A percentile compares a stretch with the other conserved stretches of the same genome.
These are phyloP conservation scores for Plagodis dolabraria DNA, from an alignment of 2,888 invertebrate genomes.

Conservation along the genomic window DNA sequence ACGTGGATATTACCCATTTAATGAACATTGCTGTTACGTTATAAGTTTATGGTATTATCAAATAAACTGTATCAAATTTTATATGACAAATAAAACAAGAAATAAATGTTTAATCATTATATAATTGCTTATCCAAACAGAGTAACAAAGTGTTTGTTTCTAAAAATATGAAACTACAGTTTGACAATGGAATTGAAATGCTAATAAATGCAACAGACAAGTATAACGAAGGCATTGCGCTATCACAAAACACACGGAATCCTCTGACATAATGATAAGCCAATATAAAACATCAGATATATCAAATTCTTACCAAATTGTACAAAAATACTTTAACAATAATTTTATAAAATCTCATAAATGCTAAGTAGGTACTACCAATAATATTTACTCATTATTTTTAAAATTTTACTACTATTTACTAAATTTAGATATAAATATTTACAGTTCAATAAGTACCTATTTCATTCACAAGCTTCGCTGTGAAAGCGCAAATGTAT, in stretches of 20 bases:
- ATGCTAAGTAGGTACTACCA: conserved; percentile 80
- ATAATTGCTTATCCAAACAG: conserved; percentile 83
- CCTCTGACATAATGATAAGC: conserved; percentile 65
- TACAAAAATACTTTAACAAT: conserved; percentile 77
- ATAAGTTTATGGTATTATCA: too few relatives aligned
- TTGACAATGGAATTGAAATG: conserved; percentile 76
- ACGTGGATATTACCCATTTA: too few relatives aligned
- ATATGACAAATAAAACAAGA: conserved; percentile 45
- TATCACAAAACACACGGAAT: conserved; percentile 69
- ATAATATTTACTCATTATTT: conserved; percentile 67
- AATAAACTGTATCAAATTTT: background rate
- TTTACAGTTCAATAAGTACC: conserved; percentile 67
- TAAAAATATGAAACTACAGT: conserved; percentile 71
- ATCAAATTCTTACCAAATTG: conserved; percentile 68
- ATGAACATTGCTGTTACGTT: too few relatives aligned
- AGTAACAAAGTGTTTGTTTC: conserved; percentile 79
- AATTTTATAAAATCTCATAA: conserved; percentile 78
- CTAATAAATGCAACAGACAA: conserved; percentile 82
- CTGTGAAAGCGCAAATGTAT: conserved; percentile 79
- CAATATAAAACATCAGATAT: conserved; percentile 75
- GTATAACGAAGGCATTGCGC: conserved; percentile 74
- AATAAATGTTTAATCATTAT: conserved; percentile 70
- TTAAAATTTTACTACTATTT: conserved; percentile 72
- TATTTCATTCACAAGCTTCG: conserved; percentile 72
- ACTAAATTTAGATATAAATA: conserved; percentile 76